A percentile compares a stretch with the other conserved stretches of the same genome.
These are phyloP conservation scores for Eurystomus gularis DNA, from an alignment of 2,113 vertebrate species.

Conservation along the genomic window DNA sequence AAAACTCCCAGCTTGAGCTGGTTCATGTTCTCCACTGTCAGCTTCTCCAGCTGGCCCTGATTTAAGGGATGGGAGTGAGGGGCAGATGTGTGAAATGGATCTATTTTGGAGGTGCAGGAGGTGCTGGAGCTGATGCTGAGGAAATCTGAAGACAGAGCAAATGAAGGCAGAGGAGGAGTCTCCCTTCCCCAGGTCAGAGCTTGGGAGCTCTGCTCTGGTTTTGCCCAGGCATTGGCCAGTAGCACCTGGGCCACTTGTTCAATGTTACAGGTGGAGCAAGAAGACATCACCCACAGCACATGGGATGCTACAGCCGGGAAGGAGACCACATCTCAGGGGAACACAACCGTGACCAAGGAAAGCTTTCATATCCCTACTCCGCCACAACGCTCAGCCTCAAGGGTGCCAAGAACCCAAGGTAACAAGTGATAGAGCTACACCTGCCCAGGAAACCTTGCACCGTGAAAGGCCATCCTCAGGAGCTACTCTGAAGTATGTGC, in stretches of 20 bases:
- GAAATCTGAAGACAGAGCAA: not conserved
- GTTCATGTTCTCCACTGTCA: not conserved
- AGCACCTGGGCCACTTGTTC: not conserved
- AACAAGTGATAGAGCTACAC: not conserved
- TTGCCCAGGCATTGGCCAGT: not conserved
- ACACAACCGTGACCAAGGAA: accelerated
- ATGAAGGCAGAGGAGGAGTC: not conserved
- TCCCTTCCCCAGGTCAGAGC: not conserved
- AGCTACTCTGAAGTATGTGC: not conserved
- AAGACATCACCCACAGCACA: not conserved
- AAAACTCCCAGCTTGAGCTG: not conserved
- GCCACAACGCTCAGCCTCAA: not conserved
- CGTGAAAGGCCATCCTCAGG: not conserved
- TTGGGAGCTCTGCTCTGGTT: not conserved
- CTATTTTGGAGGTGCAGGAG: not conserved
- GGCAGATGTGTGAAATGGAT: not conserved
- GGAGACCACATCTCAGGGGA: no score
- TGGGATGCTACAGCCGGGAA: not conserved
- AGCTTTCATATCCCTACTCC: not conserved
- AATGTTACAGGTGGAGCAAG: not conserved
- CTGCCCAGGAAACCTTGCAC: not conserved
- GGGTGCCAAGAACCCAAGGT: not conserved
- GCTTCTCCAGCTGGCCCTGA: not conserved
- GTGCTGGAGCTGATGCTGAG: not conserved
- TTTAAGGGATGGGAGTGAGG: not conserved